Evolutionary conservation across 2,888 invertebrate genomes (phyloP).

Genomic region (Crematogaster levior): DNA sequence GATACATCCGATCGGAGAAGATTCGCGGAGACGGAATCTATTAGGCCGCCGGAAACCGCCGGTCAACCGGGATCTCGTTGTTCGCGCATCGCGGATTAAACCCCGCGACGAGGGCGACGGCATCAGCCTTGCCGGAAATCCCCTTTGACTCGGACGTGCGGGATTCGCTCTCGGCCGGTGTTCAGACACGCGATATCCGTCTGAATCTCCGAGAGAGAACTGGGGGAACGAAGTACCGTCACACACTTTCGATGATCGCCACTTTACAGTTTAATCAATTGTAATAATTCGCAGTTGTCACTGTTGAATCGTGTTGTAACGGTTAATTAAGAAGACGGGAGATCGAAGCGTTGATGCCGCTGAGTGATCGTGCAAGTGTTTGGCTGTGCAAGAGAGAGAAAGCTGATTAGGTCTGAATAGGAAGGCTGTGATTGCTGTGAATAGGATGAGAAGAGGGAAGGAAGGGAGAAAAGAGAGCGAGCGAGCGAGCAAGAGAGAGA

Average conservation of each 20-base stretch:
- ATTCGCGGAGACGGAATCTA: background rate
- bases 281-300: conserved; percentile 58
- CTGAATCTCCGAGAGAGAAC: conserved; percentile 5
- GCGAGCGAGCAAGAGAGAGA: conserved; percentile 35
- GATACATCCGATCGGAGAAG: background rate
- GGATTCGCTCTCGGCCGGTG: conserved; percentile 42
- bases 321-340: conserved; percentile 42
- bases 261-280: conserved; percentile 62
- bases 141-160: conserved; percentile 44
- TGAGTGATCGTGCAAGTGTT: conserved; percentile 83
- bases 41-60: background rate
- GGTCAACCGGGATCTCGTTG: background rate
- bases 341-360: conserved; percentile 69
- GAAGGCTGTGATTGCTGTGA: conserved; percentile 60
- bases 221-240: conserved; percentile 3
- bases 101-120: conserved; percentile 34
- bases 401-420: conserved; percentile 76
- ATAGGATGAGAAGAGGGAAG: conserved; percentile 62
- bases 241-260: conserved; percentile 66
- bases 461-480: conserved; percentile 41
- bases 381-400: conserved; percentile 83
- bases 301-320: conserved; percentile 58
- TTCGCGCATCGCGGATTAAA: conserved; percentile 1
- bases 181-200: conserved; percentile 30
- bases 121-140: conserved; percentile 34